Base-by-base conservation (phyloP, 2,888 invertebrate species). In the Drosophila eohydei region DNA sequence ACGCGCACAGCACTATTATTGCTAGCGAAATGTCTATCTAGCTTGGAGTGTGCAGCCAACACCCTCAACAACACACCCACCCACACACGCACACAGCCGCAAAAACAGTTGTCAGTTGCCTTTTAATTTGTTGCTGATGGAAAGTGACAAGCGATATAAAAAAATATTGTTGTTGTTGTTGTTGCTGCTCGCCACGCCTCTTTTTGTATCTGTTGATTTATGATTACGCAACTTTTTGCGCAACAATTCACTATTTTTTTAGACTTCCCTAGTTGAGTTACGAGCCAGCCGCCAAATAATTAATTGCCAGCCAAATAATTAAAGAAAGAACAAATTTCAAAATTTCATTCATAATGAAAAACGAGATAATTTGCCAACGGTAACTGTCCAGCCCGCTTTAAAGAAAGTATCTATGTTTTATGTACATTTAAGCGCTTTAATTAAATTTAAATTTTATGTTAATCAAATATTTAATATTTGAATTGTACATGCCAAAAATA, bases 51-150 rank as follows among this genome's bases (percentile, higher is more conserved):
- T 32, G 32, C 21, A 21, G 54, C 9, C 43, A 28, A 60, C 16
- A 58, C 32, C 48, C 60, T 8, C 34, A 30, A 16, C 4, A 48
- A n/a, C 26, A 7, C 48, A 30, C 48, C n/a, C 50, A 68, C 64
- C 21, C 32, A 26, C 44, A n/a, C 30, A 12, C 26, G 50, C 28
- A 30, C 8, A 48, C 28, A 32, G 9, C 2, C 30, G 30, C 30
- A 9, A 48, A 48, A 32, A 50, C 50, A 50, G 12, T 36, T 52
- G 36, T 34, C 58, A 63, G 44, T 60, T 78, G 78, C 46, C 71
- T 78, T 75, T 83, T 80, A 65, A 83, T 86, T 86, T 83, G 74
- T 63, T 70, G 66, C 64, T 80, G 80, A 72, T 77, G 66, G 58
- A 69, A 77, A 54, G 71, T 78, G 83, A 80, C 84, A 80, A 62